Percentiles rank a stretch among this genome's conserved stretches.
phyloP scores from a whole-genome alignment of 1,140 invertebrate species.

The Caenorhabditis inopinata region DNA sequence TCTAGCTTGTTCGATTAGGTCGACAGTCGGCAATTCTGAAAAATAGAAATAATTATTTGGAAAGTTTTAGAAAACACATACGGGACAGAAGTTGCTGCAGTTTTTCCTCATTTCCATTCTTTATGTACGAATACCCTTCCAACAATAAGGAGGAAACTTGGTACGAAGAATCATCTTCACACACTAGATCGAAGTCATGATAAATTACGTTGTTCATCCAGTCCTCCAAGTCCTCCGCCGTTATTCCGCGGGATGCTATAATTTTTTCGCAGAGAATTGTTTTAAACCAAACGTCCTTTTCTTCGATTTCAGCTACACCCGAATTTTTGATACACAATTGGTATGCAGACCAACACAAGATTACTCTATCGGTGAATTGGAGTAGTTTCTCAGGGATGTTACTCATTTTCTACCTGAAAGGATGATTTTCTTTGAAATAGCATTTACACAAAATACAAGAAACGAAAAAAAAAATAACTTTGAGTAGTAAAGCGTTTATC shows the following conservation, averaged over 20 bases:
- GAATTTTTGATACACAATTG: constrained; percentile 23
- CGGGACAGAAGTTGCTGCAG: constrained; percentile 14
- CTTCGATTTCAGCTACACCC: constrained; percentile 12
- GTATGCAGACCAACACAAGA: constrained; percentile 30
- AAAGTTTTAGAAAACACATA: neutral
- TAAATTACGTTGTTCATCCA: constrained; percentile 37
- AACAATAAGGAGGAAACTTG: constrained; percentile 23
- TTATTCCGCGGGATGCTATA: constrained; percentile 20
- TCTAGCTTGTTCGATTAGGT: neutral
- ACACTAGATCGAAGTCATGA: constrained; percentile 44
- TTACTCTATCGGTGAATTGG: neutral
- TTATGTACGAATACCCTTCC: constrained; percentile 39
- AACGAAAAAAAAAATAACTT: no score
- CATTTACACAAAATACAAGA: no score
- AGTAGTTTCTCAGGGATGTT: neutral
- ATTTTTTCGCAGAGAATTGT: constrained; percentile 38
- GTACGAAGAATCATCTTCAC: constrained; percentile 40
- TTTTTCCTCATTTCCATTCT: constrained; percentile 8
- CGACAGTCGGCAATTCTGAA: constrained; percentile 1
- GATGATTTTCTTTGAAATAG: no score
- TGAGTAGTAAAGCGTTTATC: no score
- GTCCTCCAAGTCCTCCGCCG: constrained; percentile 34
- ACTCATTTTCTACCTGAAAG: neutral
- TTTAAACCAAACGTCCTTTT: constrained; percentile 38
- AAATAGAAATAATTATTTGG: neutral